Conservation (phyloP, 2,888 invertebrate genomes). For the Stomorhina lunata region DNA sequence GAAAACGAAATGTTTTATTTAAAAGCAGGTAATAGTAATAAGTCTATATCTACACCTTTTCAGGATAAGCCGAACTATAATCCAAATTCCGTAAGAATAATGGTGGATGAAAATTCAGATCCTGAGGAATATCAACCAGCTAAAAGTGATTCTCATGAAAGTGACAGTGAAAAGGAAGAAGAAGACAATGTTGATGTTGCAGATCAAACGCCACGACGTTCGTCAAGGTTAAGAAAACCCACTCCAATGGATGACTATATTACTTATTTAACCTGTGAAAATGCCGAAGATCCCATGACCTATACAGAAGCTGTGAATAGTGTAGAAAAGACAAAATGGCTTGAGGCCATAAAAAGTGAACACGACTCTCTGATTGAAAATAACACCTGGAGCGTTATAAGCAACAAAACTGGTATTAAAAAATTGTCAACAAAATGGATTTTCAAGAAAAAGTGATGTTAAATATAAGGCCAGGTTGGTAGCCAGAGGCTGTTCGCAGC, state of each 20-base stretch:
- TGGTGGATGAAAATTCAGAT: not conserved
- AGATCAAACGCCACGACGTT: not conserved
- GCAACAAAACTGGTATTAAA: not conserved
- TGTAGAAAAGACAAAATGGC: not conserved
- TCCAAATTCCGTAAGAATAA: not conserved
- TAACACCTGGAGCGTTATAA: conserved; percentile 13
- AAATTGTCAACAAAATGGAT: conserved; percentile 6
- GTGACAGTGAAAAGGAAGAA: not conserved
- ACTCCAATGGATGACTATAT: conserved; percentile 6
- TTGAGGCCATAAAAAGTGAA: conserved; percentile 1
- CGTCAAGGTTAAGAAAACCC: conserved; percentile 9
- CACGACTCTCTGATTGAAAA: conserved; percentile 14
- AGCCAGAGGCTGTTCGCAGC: conserved; percentile 69
- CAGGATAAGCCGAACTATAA: not conserved
- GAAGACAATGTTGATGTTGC: not conserved
- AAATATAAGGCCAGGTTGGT: conserved; percentile 67
- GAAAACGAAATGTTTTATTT: not conserved
- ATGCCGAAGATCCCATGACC: not conserved
- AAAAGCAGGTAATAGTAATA: not conserved
- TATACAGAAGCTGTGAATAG: conserved; percentile 20
- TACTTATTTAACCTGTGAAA: not conserved
- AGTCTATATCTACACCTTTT: not conserved
- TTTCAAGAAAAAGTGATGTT: conserved; percentile 17
- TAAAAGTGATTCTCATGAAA: not conserved
- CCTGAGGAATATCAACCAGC: not conserved